A percentile compares a stretch with the other conserved stretches of the same genome.
Conservation (phyloP, 2,797 vertebrate genomes). For the Pipistrellus pygmaeus region DNA sequence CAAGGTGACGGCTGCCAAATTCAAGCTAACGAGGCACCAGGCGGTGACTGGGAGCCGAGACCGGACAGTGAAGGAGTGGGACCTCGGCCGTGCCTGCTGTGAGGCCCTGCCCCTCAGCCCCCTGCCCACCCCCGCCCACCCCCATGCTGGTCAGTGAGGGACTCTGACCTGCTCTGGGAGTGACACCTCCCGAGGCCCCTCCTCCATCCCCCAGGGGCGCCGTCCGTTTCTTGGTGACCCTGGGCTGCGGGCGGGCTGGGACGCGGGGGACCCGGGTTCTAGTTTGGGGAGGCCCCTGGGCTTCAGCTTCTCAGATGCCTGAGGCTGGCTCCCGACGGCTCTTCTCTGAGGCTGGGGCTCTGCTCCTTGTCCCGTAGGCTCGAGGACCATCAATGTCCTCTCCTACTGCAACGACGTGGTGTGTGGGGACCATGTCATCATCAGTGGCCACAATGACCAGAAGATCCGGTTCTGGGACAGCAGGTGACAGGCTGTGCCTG, state of each 20-base stretch:
- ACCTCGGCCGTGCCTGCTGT: conserved; percentile 92
- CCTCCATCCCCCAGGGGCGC: not conserved
- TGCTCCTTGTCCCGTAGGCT: conserved; percentile 85
- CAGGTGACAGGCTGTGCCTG: conserved; percentile 87
- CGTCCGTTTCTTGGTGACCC: not conserved
- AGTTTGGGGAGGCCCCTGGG: not conserved
- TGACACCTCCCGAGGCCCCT: not conserved
- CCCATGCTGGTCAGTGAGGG: not conserved
- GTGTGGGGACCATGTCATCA: conserved; percentile 90
- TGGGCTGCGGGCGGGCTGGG: conserved; percentile 8
- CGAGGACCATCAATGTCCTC: conserved; percentile 87
- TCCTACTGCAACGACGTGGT: conserved; percentile 94
- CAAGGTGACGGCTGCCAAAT: conserved; percentile 94
- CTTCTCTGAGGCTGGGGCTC: not conserved
- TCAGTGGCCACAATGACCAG: conserved; percentile 93
- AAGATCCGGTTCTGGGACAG: conserved; percentile 94
- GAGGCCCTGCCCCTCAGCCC: conserved; percentile 73
- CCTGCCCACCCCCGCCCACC: not conserved
- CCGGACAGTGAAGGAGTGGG: conserved; percentile 93
- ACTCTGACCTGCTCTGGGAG: not conserved
- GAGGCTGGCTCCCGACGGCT: not conserved
- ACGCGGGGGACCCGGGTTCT: not conserved
- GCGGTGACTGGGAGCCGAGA: conserved; percentile 94
- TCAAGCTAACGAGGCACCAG: conserved; percentile 89
- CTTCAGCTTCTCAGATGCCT: not conserved